Conservation (phyloP, 92 coral and sea anemone species). For the Siderastrea siderea region DNA sequence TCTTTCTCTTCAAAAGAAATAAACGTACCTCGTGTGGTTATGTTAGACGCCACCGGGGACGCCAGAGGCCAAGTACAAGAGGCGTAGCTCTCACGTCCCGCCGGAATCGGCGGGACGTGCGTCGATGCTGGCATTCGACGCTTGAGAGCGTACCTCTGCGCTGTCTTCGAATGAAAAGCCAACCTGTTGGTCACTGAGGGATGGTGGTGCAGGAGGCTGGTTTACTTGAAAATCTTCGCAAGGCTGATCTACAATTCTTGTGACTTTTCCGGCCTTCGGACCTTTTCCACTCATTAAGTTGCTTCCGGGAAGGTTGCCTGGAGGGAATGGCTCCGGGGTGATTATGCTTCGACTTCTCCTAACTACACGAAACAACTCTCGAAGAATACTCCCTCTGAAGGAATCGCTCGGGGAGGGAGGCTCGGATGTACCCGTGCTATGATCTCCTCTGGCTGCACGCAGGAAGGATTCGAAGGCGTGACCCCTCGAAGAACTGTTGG, state of each 20-base stretch:
- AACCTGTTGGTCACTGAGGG: too few relatives aligned
- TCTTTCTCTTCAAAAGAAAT: too few relatives aligned
- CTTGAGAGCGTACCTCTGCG: background rate
- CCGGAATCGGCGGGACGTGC: conserved; percentile 20
- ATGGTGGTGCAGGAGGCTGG: too few relatives aligned
- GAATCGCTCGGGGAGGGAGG: background rate
- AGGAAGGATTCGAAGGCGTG: background rate
- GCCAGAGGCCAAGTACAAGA: conserved; percentile 29
- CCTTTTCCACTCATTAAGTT: too few relatives aligned
- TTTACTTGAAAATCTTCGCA: background rate
- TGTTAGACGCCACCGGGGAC: conserved; percentile 26
- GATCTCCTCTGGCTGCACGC: background rate
- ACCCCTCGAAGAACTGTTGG: background rate
- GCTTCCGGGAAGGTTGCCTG: too few relatives aligned
- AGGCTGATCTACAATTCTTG: background rate
- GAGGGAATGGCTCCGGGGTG: background rate
- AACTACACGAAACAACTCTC: background rate
- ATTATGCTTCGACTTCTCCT: background rate
- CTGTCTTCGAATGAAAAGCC: too few relatives aligned
- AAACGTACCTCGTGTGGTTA: conserved; percentile 4
- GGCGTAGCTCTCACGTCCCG: conserved; percentile 32
- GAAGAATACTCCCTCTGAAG: background rate
- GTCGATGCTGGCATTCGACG: conserved; percentile 18
- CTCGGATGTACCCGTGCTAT: background rate
- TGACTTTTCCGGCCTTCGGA: background rate